phyloP scores from a whole-genome alignment of 1,140 invertebrate species.

The Drosophila lini region DNA sequence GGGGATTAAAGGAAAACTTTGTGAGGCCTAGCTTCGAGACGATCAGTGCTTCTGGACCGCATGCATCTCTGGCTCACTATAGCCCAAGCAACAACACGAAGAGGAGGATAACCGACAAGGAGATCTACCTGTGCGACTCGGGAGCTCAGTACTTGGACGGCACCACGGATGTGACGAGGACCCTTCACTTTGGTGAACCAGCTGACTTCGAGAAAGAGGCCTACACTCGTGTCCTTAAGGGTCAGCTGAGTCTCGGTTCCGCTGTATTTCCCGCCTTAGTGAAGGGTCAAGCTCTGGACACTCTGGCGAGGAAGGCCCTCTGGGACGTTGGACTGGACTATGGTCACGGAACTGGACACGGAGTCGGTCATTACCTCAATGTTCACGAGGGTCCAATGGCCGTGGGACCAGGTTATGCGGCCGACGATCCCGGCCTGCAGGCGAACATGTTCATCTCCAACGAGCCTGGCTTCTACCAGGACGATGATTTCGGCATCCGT shows the following conservation, averaged over 20 bases:
- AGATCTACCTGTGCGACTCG: constrained; percentile 96
- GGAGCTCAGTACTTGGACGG: constrained; percentile 95
- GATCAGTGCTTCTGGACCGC: constrained; percentile 95
- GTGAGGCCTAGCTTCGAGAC: constrained; percentile 96
- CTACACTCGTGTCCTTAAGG: constrained; percentile 95
- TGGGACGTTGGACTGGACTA: constrained; percentile 99
- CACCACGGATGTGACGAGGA: constrained; percentile 98
- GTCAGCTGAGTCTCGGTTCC: constrained; percentile 93
- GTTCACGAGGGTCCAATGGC: constrained; percentile 97
- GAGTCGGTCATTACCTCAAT: constrained; percentile 97
- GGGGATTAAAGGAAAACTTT: constrained; percentile 91
- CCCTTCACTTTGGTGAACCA: constrained; percentile 94
- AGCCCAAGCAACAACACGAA: constrained; percentile 88
- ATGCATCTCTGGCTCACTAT: constrained; percentile 99
- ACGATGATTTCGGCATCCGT: constrained; percentile 95
- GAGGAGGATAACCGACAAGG: constrained; percentile 88
- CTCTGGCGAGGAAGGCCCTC: constrained; percentile 92
- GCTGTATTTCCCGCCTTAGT: constrained; percentile 92
- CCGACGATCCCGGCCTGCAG: constrained; percentile 92
- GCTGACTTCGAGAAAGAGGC: constrained; percentile 92
- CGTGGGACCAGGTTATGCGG: constrained; percentile 87
- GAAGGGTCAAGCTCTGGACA: constrained; percentile 94
- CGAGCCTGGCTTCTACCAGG: constrained; percentile 93
- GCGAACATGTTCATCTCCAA: constrained; percentile 97
- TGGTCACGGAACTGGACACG: constrained; percentile 98